A percentile compares a stretch with the other conserved stretches of the same genome.
Conservation (phyloP, 2,113 vertebrate genomes). For the Clinocottus analis region DNA sequence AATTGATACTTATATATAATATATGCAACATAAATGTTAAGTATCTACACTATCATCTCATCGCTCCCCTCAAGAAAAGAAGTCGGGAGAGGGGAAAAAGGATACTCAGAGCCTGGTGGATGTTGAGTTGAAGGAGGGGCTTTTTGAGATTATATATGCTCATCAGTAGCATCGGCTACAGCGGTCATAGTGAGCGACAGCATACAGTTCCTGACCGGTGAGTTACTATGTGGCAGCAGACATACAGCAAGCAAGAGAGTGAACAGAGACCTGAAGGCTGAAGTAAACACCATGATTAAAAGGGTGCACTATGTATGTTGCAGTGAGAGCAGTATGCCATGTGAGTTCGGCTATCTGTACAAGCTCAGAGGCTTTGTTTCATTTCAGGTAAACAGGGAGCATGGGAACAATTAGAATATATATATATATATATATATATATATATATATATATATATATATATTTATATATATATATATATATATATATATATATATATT, state of each 20-base stretch:
- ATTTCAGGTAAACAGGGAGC: background rate
- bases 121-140: background rate
- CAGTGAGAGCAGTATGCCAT: background rate
- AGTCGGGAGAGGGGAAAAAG: background rate
- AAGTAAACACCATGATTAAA: conserved; percentile 36
- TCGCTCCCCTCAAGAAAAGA: conserved; percentile 20
- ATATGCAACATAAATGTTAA: conserved; percentile 41
- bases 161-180: background rate
- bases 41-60: conserved; percentile 19
- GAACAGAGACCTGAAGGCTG: conserved; percentile 13
- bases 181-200: background rate
- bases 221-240: conserved; percentile 33
- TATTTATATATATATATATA: no score
- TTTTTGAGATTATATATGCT: conserved; percentile 48
- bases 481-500: no score
- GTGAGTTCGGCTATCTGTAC: background rate
- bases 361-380: background rate
- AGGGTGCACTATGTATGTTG: background rate
- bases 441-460: no score
- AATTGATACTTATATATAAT: conserved; percentile 43
- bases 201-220: conserved; percentile 20
- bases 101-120: background rate
- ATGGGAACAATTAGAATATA: no score
- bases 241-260: conserved; percentile 24
- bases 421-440: no score